Evolutionary conservation across 2,797 vertebrate genomes (phyloP), one percentile per base, ranked within the genome.

Genomic region (Peromyscus melanophrys): DNA sequence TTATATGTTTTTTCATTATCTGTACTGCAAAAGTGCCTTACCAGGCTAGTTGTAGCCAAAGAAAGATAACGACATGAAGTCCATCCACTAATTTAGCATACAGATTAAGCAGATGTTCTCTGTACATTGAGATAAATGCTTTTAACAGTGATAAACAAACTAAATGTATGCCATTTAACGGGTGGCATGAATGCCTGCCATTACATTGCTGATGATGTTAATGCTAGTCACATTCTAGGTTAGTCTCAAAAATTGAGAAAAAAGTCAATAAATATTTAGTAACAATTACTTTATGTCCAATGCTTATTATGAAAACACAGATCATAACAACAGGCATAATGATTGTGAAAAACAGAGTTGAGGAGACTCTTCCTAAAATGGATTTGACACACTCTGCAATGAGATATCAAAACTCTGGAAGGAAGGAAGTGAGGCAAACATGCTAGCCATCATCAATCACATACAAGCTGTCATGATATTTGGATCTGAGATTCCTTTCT

Each of bases 401-500:
- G 57, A 59, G 25, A 61, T 84, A 67, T 83, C 71, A 67, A 92
- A 94, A 87, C 76, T 46, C 75, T 73, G 52, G 34, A n/a, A 89
- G 73, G 55, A 87, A 85, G 31, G 27, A 90, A 13, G 13, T 52
- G 13, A 96, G 86, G 57, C 52, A 71, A 86, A 76, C 59, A 67
- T 83, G 34, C 63, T 71, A 63, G 52, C 69, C 14, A 34, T 49
- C 14, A 37, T 37, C 49, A 91, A 80, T 96, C 78, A 89, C 81
- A 86, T 52, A 82, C 49, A 88, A 77, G 6, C 52, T 95, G 19
- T 88, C 63, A 59, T 89, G 69, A 77, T 57, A 65, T 84, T 80
- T 87, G 55, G 49, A 93, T 95, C 43, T 89, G 75, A 96, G 69
- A 71, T 78, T 97, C 19, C 52, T 92, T 92, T 94, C 49, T 92